Evolutionary conservation across 2,888 invertebrate genomes (phyloP), one percentile per base, ranked within the genome.

Genomic region (Drosophila merina): DNA sequence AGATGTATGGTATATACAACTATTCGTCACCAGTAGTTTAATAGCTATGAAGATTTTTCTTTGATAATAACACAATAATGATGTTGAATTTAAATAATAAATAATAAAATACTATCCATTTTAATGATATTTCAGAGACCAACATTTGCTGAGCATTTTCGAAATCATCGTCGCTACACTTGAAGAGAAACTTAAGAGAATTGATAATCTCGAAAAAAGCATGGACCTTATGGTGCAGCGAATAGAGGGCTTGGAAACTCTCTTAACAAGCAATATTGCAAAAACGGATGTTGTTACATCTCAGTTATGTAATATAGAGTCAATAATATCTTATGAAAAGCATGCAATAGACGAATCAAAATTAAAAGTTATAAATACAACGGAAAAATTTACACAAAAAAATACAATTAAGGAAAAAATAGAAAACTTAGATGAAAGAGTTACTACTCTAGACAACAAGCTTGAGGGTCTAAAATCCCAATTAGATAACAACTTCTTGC

Each of bases 131-230:
- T 62, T 31, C 57, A 97, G 97, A 92, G 97, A 97, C 92, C 96
- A 96, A 91, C 96, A 97, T 91, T 94, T 97, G 74, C 95, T 96
- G 92, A 96, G 96, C 91, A 96, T 97, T 58, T 97, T 97, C 92
- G 97, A 97, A 92, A 96, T 96, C 57, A 96, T 97, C 78, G 96
- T 97, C 66, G 96, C 96, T 81, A 97, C 97, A 28, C 92, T 97
- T 81, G 97, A 97, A 91, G 96, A 96, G 4, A 97, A 97, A 92
- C 93, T 97, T 10, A 96, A 97, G 90, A 93, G 97, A 79, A 96
- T 97, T 89, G 97, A 97, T 89, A 97, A 96, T 90, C 92, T 97
- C 62, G 97, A 97, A 91, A 96, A 96, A 91, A 96, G 97, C 0
- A 96, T 97, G 1, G 97, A 97, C 89, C 96, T 96, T 89, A 92